Base-by-base conservation (phyloP, 2,888 invertebrate genomes). In the Phortica okadai region DNA sequence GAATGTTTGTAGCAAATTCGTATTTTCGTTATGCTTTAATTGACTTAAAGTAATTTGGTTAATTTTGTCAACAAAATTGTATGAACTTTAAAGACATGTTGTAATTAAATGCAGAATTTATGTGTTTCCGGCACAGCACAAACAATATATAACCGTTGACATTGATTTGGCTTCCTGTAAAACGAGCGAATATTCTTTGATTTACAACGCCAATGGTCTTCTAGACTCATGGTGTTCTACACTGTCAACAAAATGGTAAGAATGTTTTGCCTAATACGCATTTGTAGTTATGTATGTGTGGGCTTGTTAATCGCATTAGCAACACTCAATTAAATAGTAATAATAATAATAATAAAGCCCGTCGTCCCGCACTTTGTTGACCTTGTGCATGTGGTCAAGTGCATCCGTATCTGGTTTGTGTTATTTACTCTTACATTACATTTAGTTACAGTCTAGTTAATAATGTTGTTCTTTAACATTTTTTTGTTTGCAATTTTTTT, bases 141-240 rank as follows among this genome's bases (percentile, higher is more conserved):
- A 44, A 58, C 42, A 58, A 50, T 6, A 8, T 50, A 50, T 14
- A 50, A 50, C 4, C 8, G 14, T 50, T 14, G 50, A 50, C 50
- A 50, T 50, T 50, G 50, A 50, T 50, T 79, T 80, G 82, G 82
- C 79, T 83, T 83, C 84, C 83, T 83, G 79, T 78, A 76, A 67
- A 74, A 59, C 67, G 44, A 78, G 50, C 50, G 14, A 50, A 14
- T 14, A 50, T 50, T 50, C 10, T 50, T 14, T 11, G 33, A 33
- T 33, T 33, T 33, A 33, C 33, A 33, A 33, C 33, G 50, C 0
- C 50, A 50, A 50, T 50, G 50, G 8, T 50, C 33, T 33, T 2
- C 33, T 33, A 33, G 0, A 33, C 33, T 33, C 33, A 33, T 33
- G 33, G 2, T 33, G 33, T 5, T 33, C 33, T 33, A 33, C 1